Conservation (phyloP, 2,888 invertebrate genomes). For the Mythimna albipuncta region DNA sequence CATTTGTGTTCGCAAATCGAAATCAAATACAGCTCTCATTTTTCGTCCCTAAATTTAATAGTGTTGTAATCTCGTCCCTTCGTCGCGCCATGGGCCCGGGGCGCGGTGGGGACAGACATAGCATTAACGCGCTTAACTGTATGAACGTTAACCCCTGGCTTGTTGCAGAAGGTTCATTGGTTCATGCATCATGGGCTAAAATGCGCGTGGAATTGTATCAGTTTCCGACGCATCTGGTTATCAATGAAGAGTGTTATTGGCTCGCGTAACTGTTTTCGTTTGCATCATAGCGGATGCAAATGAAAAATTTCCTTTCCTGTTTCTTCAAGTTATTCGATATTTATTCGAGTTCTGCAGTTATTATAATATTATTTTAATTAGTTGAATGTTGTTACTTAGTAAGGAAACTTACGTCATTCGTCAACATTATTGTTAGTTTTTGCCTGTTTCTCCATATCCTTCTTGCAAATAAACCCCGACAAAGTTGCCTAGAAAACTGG, state of each 20-base stretch:
- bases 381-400: neutral
- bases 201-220: constrained; percentile 54
- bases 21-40: constrained; percentile 77
- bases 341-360: constrained; percentile 11
- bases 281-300: neutral
- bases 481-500: neutral
- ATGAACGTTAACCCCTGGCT: constrained; percentile 51
- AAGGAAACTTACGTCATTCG: neutral
- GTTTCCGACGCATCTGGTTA: constrained; percentile 18
- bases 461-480: neutral
- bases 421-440: neutral
- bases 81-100: constrained; percentile 19
- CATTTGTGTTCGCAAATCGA: constrained; percentile 66
- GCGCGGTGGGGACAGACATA: constrained; percentile 54
- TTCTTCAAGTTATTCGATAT: constrained; percentile 3
- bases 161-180: constrained; percentile 55
- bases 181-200: constrained; percentile 31
- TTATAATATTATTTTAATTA: neutral
- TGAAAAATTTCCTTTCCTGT: neutral
- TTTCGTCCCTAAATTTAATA: constrained; percentile 78
- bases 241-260: constrained; percentile 25
- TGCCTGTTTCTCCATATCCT: neutral
- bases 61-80: constrained; percentile 76
- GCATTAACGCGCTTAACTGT: constrained; percentile 61
- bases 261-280: constrained; percentile 13